A percentile compares a stretch with the other conserved stretches of the same genome.
Conservation (phyloP, 2,888 invertebrate genomes). For the Griposia aprilina region DNA sequence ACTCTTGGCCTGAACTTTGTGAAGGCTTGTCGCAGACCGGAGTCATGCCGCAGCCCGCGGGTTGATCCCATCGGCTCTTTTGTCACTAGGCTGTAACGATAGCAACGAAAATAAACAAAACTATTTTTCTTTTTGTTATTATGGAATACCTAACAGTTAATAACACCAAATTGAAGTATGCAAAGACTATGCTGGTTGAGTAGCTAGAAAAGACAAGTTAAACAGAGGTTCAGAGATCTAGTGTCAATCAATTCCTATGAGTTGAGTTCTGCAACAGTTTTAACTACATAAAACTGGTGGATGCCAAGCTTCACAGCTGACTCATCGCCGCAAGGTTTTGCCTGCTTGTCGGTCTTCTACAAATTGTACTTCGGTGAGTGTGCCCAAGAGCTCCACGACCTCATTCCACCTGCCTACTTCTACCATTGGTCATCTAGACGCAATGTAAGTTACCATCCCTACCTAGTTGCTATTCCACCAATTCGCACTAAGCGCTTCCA, state of each 20-base stretch:
- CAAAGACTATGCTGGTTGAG: background rate
- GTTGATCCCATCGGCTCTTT: constrained; percentile 43
- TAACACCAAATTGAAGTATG: background rate
- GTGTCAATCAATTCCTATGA: background rate
- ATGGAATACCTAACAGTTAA: background rate
- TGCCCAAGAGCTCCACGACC: too few species aligned
- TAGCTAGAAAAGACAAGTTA: too few species aligned
- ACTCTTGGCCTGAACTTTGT: constrained; percentile 39
- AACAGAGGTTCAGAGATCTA: background rate
- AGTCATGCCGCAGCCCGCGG: constrained; percentile 37
- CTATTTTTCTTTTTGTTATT: fast-evolving
- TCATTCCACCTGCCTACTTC: too few species aligned
- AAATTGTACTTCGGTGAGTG: too few species aligned
- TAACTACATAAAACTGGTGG: too few species aligned
- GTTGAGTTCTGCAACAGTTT: background rate
- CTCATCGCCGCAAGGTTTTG: too few species aligned
- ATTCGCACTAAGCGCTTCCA: too few species aligned
- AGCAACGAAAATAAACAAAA: constrained; percentile 37
- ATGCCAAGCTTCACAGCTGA: too few species aligned
- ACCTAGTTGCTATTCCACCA: too few species aligned
- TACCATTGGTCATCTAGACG: too few species aligned
- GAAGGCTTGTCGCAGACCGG: constrained; percentile 34
- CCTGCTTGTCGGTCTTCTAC: too few species aligned
- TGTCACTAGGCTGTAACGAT: constrained; percentile 50
- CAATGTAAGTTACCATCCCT: too few species aligned